Evolutionary conservation across 2,113 vertebrate genomes (phyloP).

Genomic region (Tetrax tetrax): DNA sequence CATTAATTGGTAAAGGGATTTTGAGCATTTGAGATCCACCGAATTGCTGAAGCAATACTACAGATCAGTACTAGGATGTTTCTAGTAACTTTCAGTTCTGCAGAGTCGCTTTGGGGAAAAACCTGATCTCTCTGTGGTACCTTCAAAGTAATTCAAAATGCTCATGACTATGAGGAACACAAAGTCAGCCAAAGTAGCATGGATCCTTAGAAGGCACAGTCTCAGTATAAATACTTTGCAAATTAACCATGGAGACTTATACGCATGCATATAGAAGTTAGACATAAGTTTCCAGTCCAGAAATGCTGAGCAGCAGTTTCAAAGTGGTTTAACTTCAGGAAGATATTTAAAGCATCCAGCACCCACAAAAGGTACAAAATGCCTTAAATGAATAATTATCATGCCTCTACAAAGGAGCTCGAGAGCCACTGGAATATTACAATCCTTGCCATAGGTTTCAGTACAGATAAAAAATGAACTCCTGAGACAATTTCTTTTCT

Average conservation of each 20-base stretch:
- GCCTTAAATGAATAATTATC: not conserved
- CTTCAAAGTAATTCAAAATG: not conserved
- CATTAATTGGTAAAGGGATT: slow-evolving; percentile 1
- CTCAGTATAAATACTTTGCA: not conserved
- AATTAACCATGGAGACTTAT: not conserved
- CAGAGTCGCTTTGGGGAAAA: not conserved
- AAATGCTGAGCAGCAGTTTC: not conserved
- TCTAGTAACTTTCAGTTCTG: slow-evolving; percentile 5
- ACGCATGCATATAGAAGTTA: not conserved
- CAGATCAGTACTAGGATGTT: not conserved
- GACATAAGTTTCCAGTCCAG: not conserved
- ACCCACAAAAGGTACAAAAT: not conserved
- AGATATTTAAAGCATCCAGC: not conserved
- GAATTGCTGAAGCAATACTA: slow-evolving; percentile 1
- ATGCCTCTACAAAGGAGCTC: not conserved
- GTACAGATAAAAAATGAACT: not conserved
- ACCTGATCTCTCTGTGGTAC: not conserved
- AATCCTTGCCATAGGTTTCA: not conserved
- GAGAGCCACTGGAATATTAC: not conserved
- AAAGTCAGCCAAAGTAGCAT: not conserved
- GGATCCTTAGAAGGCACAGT: not conserved
- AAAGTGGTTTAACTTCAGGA: not conserved
- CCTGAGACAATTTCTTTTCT: not conserved
- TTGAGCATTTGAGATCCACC: not conserved
- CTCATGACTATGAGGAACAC: not conserved